These are phyloP conservation scores for Drosophila suboccidentalis DNA, from an alignment of 2,888 invertebrate genomes.

Conservation along the genomic window DNA sequence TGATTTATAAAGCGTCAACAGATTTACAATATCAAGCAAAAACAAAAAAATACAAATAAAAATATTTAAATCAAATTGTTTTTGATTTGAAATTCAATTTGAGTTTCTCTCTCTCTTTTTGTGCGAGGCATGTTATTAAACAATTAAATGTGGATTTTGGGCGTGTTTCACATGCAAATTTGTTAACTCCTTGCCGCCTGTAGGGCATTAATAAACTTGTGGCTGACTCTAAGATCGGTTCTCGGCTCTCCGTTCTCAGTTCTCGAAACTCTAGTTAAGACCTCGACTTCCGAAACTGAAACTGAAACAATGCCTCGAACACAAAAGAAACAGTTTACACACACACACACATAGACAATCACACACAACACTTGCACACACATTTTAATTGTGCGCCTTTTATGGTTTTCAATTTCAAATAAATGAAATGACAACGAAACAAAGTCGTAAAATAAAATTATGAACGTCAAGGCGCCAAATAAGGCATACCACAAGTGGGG, in stretches of 20 bases:
- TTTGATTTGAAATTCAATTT: conserved; percentile 52
- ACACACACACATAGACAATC: conserved; percentile 8
- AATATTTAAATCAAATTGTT: conserved; percentile 12
- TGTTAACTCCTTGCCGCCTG: conserved; percentile 42
- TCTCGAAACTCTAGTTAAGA: conserved; percentile 44
- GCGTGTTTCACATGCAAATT: conserved; percentile 53
- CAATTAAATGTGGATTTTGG: conserved; percentile 68
- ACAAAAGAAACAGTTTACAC: conserved; percentile 64
- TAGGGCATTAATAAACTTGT: conserved; percentile 52
- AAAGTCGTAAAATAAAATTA: conserved; percentile 78
- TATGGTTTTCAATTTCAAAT: conserved; percentile 78
- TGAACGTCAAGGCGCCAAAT: conserved; percentile 79
- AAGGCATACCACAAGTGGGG: conserved; percentile 51
- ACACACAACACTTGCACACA: conserved; percentile 37
- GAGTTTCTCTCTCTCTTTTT: conserved; percentile 15
- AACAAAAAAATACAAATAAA: conserved; percentile 10
- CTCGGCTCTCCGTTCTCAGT: conserved; percentile 27
- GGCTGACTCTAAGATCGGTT: conserved; percentile 37
- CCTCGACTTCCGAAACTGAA: conserved; percentile 69
- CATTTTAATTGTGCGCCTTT: conserved; percentile 77
- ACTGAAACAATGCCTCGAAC: conserved; percentile 56
- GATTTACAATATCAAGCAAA: conserved; percentile 51
- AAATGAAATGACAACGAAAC: conserved; percentile 77
- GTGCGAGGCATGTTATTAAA: conserved; percentile 67
- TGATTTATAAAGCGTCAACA: conserved; percentile 79